Conservation (phyloP, 37 sponge, comb jelly and placozoan species). For the Chondrosia reniformis region DNA sequence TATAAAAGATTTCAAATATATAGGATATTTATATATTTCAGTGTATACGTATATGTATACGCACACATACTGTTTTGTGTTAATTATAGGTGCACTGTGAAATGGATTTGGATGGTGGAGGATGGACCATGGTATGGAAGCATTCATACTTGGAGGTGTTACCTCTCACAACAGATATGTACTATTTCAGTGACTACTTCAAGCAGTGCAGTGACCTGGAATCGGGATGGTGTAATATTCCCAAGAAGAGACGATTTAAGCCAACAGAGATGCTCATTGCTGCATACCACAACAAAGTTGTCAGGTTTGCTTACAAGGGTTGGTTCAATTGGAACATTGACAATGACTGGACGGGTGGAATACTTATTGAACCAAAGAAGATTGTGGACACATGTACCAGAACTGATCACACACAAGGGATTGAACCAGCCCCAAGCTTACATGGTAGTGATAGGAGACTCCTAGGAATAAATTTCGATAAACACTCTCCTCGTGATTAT, state of each 20-base stretch:
- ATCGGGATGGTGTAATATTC: conserved; percentile 11
- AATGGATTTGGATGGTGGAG: conserved; percentile 17
- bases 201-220: not conserved
- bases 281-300: conserved; percentile 3
- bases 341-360: conserved; percentile 11
- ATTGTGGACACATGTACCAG: not conserved
- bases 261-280: conserved; percentile 23
- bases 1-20: no score
- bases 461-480: conserved; percentile 8
- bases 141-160: conserved; percentile 16
- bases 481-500: not conserved
- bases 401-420: not conserved
- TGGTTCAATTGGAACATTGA: conserved; percentile 26
- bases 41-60: no score
- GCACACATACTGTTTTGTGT: not conserved
- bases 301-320: conserved; percentile 11
- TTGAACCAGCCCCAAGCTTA: not conserved
- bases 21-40: no score
- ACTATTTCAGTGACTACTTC: conserved; percentile 9
- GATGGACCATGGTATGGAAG: conserved; percentile 26
- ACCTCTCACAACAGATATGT: not conserved
- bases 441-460: not conserved
- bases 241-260: not conserved
- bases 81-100: conserved; percentile 18
- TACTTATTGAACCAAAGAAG: conserved; percentile 15